Evolutionary conservation across 1,140 invertebrate species (phyloP).

Genomic region (Phymorhynchus buccinoides): DNA sequence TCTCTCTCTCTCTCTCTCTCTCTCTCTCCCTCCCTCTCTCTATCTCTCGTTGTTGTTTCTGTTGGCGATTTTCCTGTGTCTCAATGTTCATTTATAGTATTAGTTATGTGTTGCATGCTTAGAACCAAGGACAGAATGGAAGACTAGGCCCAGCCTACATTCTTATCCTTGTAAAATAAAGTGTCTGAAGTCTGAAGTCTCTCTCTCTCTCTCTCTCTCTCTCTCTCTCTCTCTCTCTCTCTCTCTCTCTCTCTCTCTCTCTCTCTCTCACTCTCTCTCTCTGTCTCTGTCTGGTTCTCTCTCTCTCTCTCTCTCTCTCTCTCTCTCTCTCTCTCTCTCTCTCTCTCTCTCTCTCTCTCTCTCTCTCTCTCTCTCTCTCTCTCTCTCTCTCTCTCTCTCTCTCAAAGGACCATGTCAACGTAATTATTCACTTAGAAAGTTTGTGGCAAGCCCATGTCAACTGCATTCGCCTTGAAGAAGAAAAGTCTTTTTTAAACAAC

Average conservation of each 20-base stretch:
- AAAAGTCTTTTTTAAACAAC: no score
- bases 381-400: no score
- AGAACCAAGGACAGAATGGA: no score
- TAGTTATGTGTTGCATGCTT: no score
- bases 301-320: no score
- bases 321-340: background rate
- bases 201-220: no score
- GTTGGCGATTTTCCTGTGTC: no score
- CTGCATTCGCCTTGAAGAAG: background rate
- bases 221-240: background rate
- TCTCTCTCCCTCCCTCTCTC: background rate
- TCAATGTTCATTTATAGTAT: no score
- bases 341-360: background rate
- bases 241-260: constrained; percentile 23
- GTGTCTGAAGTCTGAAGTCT: no score
- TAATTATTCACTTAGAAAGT: background rate
- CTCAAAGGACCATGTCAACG: background rate
- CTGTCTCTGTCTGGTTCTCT: background rate
- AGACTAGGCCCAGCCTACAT: no score
- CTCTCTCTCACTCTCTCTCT: constrained; percentile 24
- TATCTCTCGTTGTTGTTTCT: no score
- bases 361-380: background rate
- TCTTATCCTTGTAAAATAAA: no score
- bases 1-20: background rate
- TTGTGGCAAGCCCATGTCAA: background rate